A percentile compares a stretch with the other conserved stretches of the same genome.
These are phyloP conservation scores for Onychomys torridus DNA, from an alignment of 2,797 vertebrate species.

Conservation along the genomic window DNA sequence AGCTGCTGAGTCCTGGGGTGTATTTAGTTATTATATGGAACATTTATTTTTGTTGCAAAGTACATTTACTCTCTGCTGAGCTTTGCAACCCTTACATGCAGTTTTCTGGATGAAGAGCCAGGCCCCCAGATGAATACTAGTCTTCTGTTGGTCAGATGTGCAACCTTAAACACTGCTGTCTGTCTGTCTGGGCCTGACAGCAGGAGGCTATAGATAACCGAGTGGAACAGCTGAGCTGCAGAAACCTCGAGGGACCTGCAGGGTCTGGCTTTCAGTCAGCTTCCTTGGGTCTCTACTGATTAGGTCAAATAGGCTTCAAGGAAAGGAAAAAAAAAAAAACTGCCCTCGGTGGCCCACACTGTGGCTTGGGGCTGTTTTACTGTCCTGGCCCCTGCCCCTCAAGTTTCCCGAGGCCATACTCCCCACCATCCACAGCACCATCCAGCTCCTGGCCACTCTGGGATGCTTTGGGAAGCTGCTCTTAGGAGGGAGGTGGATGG, in stretches of 20 bases:
- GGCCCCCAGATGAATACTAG: neutral
- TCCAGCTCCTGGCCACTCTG: constrained; percentile 62
- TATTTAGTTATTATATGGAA: neutral
- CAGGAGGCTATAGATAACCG: neutral
- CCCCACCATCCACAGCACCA: neutral
- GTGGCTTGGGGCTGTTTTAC: neutral
- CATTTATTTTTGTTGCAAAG: neutral
- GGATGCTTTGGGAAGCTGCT: constrained; percentile 78
- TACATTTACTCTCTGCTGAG: neutral
- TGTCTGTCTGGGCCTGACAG: neutral
- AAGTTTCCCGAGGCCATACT: neutral
- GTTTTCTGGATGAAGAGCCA: constrained; percentile 19
- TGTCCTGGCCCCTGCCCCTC: neutral
- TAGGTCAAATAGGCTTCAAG: neutral
- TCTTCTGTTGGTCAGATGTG: neutral
- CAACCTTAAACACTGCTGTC: neutral
- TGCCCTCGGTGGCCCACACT: neutral
- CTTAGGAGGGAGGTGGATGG: constrained; percentile 80
- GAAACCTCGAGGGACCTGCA: neutral
- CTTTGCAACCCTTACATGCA: neutral
- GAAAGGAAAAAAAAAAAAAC: neutral
- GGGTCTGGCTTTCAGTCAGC: rapidly evolving
- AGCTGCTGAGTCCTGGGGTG: neutral
- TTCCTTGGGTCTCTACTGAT: neutral
- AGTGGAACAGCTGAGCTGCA: neutral